phyloP scores from a whole-genome alignment of 2,113 vertebrate species.

The Lutjanus erythropterus region DNA sequence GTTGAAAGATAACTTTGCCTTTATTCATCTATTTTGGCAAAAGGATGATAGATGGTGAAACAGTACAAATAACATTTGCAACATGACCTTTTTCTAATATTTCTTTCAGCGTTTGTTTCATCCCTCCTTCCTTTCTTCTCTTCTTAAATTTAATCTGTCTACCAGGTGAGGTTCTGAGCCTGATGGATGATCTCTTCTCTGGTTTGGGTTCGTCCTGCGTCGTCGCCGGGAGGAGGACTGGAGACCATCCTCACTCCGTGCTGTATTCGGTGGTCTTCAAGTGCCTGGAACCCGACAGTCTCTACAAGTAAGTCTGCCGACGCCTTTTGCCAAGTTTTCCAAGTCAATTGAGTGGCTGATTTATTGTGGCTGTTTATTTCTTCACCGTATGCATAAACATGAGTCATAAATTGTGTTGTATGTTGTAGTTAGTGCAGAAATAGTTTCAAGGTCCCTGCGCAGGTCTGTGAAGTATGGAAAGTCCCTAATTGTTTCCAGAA shows the following conservation, averaged over 20 bases:
- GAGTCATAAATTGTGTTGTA: constrained; percentile 21
- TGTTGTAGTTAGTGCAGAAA: constrained; percentile 7
- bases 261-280: constrained; percentile 98
- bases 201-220: constrained; percentile 96
- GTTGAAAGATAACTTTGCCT: constrained; percentile 37
- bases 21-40: not conserved
- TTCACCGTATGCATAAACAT: constrained; percentile 27
- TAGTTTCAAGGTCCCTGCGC: constrained; percentile 6
- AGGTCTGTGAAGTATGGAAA: constrained; percentile 12
- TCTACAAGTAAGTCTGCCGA: constrained; percentile 94
- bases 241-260: constrained; percentile 88
- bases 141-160: constrained; percentile 47
- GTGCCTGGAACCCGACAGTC: constrained; percentile 97
- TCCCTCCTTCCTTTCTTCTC: constrained; percentile 2
- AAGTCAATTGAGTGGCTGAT: constrained; percentile 12
- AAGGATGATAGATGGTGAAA: constrained; percentile 16
- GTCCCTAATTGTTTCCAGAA: constrained; percentile 23
- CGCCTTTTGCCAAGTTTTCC: constrained; percentile 21
- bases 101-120: constrained; percentile 9
- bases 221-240: constrained; percentile 91
- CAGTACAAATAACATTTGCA: constrained; percentile 28
- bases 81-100: not conserved
- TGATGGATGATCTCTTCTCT: constrained; percentile 95
- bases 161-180: constrained; percentile 95
- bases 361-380: constrained; percentile 27